Percentiles rank a stretch among this genome's conserved stretches.
These are phyloP conservation scores for Rhizomys pruinosus DNA, from an alignment of 2,113 vertebrate species.

Conservation along the genomic window DNA sequence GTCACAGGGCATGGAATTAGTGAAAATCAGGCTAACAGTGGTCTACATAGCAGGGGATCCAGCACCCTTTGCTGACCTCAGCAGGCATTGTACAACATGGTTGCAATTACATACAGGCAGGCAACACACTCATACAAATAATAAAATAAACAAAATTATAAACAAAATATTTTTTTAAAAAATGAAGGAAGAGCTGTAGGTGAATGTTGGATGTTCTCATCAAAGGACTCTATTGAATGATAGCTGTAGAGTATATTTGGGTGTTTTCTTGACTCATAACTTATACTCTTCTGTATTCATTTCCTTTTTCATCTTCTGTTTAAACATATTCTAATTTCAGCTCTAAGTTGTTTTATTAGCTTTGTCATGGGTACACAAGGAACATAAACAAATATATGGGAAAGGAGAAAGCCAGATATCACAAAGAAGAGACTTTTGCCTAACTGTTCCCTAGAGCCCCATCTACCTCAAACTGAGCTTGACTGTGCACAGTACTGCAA, in stretches of 20 bases:
- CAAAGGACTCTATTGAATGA: not conserved
- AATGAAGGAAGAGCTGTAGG: not conserved
- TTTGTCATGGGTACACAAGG: not conserved
- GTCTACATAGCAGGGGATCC: too few relatives aligned
- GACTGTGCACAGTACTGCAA: not conserved
- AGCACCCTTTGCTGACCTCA: too few relatives aligned
- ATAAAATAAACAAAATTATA: too few relatives aligned
- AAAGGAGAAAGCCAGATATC: not conserved
- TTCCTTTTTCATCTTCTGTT: not conserved
- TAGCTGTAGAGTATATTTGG: not conserved
- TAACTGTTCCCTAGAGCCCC: not conserved
- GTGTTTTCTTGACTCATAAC: not conserved
- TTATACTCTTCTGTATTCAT: not conserved
- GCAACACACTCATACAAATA: too few relatives aligned
- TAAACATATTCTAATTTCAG: not conserved
- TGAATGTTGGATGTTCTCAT: not conserved
- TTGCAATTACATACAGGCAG: too few relatives aligned
- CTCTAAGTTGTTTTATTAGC: not conserved
- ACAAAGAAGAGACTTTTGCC: not conserved
- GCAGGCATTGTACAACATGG: too few relatives aligned
- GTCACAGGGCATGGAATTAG: too few relatives aligned
- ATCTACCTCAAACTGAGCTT: not conserved
- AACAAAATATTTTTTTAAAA: too few relatives aligned
- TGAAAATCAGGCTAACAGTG: too few relatives aligned
- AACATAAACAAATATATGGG: not conserved